Base-by-base conservation (phyloP, 2,888 invertebrate genomes). In the Julus scandinavius region DNA sequence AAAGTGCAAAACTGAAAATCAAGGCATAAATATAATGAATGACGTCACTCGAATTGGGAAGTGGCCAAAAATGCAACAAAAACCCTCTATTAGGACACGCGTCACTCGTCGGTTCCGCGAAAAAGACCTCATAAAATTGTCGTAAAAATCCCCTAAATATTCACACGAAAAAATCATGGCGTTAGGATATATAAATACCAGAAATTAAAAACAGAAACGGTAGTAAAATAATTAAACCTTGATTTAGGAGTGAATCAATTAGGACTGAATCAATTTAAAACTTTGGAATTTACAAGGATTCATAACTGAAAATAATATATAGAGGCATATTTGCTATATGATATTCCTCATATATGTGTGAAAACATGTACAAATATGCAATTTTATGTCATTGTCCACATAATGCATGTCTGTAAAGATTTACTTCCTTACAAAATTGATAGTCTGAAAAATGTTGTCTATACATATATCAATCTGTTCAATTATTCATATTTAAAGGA, bases 1-100 rank as follows among this genome's bases (percentile, higher is more conserved):
- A 29, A 29, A 72, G 72, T 72, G 72, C 72, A 13, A 72, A 72
- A 29, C 29, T 29, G 72, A 72, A 63, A 63, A 63, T 63, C 63
- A 63, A 63, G 6, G 20, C 63, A 72, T 29, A 72, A 29, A 29
- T 45, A 2, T 29, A 72, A 72, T 29, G 29, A 72, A 72, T 72
- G 72, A 72, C 72, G 72, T 72, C 72, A 72, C 72, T 20, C 9
- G 1, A 72, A 29, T n/a, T 72, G 72, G 72, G 9, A 29, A 2
- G 29, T 13, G 1, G 72, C 72, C 72, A 45, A 45, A 45, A 72
- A 72, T 9, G 29, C 11, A 29, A 9, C 29, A 72, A n/a, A 72
- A 72, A 29, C 72, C 72, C 45, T 7, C 29, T 72, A 29, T 72
- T 72, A 72, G 29, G n/a, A 29, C 9, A 29, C 20, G 63, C 20